Evolutionary conservation across 2,113 vertebrate species (phyloP).

Genomic region (Zootoca vivipara): DNA sequence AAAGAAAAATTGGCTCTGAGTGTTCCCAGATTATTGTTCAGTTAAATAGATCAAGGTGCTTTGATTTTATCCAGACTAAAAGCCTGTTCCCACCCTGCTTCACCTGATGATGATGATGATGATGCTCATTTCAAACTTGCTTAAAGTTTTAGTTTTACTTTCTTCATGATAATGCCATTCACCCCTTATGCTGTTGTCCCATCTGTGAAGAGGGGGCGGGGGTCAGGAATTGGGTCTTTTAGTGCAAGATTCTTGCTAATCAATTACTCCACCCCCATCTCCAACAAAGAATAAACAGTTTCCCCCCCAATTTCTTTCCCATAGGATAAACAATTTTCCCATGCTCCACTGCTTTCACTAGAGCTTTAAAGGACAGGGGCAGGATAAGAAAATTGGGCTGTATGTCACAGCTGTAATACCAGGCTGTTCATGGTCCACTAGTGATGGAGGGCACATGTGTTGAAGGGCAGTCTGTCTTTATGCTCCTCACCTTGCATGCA

Average conservation of each 20-base stretch:
- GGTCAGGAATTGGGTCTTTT: neutral
- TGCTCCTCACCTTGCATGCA: constrained; percentile 2
- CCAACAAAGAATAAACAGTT: neutral
- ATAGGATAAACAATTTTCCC: constrained; percentile 17
- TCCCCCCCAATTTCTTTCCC: neutral
- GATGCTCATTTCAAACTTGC: too few relatives aligned
- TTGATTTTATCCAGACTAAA: neutral
- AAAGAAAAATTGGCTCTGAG: neutral
- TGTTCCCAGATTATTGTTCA: neutral
- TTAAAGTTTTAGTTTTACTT: too few relatives aligned
- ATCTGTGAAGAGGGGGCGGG: neutral
- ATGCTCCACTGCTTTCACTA: neutral
- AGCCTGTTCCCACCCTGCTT: too few relatives aligned
- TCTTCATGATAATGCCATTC: too few relatives aligned
- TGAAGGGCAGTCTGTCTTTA: neutral
- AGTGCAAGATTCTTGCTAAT: rapidly evolving
- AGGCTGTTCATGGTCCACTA: neutral
- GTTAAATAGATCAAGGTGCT: neutral
- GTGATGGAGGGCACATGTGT: neutral
- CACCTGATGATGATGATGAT: too few relatives aligned
- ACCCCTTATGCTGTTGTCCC: too few relatives aligned
- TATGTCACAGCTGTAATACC: neutral
- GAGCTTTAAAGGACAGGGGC: neutral
- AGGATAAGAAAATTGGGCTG: neutral
- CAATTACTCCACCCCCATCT: neutral